Percentiles rank a stretch among this genome's conserved stretches.
Evolutionary conservation across 2,113 vertebrate species (phyloP).

Genomic region (Cynocephalus volans): DNA sequence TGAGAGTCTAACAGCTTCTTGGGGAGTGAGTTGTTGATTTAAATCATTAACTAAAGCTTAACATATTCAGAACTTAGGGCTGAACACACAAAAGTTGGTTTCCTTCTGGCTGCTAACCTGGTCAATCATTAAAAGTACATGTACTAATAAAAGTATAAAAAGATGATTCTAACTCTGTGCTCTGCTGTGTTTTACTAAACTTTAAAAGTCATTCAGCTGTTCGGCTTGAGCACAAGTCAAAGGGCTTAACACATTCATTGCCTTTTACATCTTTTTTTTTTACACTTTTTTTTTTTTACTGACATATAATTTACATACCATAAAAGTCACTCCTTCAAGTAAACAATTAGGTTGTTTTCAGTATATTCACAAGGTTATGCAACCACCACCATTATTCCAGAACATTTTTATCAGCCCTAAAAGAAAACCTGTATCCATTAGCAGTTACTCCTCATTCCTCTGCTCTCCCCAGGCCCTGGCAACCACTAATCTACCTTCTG

Average conservation of each 20-base stretch:
- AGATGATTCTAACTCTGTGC: slow-evolving; percentile 30
- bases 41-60: slow-evolving; percentile 74
- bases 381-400: background rate
- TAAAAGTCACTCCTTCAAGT: slow-evolving; percentile 30
- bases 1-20: slow-evolving; percentile 52
- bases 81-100: slow-evolving; percentile 57
- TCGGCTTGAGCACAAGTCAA: slow-evolving; percentile 20
- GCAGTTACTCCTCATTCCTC: background rate
- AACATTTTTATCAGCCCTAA: background rate
- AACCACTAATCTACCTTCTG: background rate
- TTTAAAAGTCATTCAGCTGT: slow-evolving; percentile 26
- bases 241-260: slow-evolving; percentile 40
- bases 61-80: slow-evolving; percentile 36
- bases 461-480: background rate
- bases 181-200: slow-evolving; percentile 56
- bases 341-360: background rate
- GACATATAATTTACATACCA: background rate
- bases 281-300: background rate
- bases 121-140: slow-evolving; percentile 68
- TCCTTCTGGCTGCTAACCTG: slow-evolving; percentile 52
- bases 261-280: slow-evolving; percentile 20
- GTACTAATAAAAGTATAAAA: slow-evolving; percentile 49
- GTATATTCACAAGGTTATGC: slow-evolving; percentile 14
- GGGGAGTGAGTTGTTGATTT: slow-evolving; percentile 56
- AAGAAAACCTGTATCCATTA: background rate